Conservation (phyloP, 2,888 invertebrate genomes). For the Gerosis bhagava region DNA sequence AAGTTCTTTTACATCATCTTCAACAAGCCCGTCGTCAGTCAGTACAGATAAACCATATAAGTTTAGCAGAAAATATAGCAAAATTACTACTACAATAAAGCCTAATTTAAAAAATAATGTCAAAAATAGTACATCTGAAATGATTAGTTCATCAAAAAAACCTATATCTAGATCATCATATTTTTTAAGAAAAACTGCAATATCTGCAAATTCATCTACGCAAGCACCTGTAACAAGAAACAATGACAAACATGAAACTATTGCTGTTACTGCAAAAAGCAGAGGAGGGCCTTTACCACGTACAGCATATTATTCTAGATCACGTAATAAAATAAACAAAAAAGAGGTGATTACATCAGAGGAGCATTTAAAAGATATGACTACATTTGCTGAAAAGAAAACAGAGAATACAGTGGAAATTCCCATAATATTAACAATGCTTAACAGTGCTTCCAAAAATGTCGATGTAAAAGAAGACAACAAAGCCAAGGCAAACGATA, state of each 20-base stretch:
- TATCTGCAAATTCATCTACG: constrained; percentile 41
- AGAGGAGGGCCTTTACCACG: constrained; percentile 52
- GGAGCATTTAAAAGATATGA: constrained; percentile 36
- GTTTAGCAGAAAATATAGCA: constrained; percentile 61
- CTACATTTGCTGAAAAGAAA: constrained; percentile 46
- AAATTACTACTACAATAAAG: constrained; percentile 51
- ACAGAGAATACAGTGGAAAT: constrained; percentile 49
- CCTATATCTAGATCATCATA: constrained; percentile 51
- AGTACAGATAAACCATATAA: constrained; percentile 53
- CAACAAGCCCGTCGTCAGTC: constrained; percentile 34
- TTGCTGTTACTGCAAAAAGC: constrained; percentile 35
- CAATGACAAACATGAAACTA: constrained; percentile 33
- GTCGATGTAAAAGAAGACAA: constrained; percentile 38
- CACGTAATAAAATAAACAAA: constrained; percentile 43
- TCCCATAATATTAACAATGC: constrained; percentile 59
- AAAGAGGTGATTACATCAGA: constrained; percentile 42
- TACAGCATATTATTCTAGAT: constrained; percentile 64
- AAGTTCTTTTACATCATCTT: constrained; percentile 45
- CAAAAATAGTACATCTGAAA: constrained; percentile 47
- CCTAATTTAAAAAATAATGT: constrained; percentile 42
- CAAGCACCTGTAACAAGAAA: constrained; percentile 39
- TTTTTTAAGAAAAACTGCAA: constrained; percentile 53
- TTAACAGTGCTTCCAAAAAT: constrained; percentile 48
- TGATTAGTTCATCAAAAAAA: constrained; percentile 49
- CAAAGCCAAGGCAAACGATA: constrained; percentile 41